Conservation (phyloP, 1,140 invertebrate species). For the Colletes gigas region DNA sequence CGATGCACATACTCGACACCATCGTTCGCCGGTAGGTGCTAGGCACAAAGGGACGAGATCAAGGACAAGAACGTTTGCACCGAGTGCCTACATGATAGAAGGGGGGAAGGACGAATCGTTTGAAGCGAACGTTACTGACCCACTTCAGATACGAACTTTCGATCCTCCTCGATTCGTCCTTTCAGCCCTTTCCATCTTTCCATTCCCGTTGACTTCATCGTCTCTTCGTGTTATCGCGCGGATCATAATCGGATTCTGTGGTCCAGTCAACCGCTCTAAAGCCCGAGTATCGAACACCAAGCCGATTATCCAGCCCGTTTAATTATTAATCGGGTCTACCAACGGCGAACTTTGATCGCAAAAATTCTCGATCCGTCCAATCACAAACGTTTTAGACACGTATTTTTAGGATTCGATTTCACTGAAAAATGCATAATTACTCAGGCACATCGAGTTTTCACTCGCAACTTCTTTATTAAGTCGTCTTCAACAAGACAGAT, state of each 20-base stretch:
- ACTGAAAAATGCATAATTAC: too few species aligned
- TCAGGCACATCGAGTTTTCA: too few species aligned
- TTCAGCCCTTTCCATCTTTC: constrained; percentile 19
- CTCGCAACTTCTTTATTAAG: constrained; percentile 34
- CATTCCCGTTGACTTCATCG: constrained; percentile 3
- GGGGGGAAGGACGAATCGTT: constrained; percentile 41
- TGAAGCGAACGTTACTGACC: constrained; percentile 53
- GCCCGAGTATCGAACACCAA: neutral
- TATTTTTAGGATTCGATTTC: too few species aligned
- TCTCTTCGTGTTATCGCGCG: neutral
- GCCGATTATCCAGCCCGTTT: constrained; percentile 1
- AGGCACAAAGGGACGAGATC: constrained; percentile 44
- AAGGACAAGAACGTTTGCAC: constrained; percentile 53
- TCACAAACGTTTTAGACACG: too few species aligned
- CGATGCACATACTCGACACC: constrained; percentile 43
- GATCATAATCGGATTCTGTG: constrained; percentile 26
- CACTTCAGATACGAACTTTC: constrained; percentile 53
- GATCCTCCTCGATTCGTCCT: constrained; percentile 38
- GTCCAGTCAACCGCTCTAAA: neutral
- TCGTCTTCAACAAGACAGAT: constrained; percentile 53
- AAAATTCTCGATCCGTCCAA: too few species aligned
- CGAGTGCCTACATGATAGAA: constrained; percentile 34
- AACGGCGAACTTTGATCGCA: neutral
- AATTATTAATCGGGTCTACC: neutral
- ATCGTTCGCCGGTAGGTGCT: constrained; percentile 28